Base-by-base conservation (phyloP, 2,113 vertebrate species). In the Halcyon malimbica region DNA sequence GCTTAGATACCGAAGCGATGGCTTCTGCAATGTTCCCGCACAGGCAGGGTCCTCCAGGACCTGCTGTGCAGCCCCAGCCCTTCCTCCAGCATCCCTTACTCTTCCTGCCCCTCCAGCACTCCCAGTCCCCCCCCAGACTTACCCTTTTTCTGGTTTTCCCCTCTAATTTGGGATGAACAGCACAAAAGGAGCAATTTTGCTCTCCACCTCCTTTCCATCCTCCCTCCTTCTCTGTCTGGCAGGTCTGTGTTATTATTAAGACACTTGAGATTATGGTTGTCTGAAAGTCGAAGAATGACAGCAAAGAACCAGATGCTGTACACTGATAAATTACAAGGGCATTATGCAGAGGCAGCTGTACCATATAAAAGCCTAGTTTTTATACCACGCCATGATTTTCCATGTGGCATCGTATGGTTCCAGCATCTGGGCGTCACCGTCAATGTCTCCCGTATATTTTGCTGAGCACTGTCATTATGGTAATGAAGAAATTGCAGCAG, bases 401-500 rank as follows among this genome's bases (percentile, higher is more conserved):
- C 96, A 96, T 92, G 96, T 97, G 97, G 93, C 91, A 92, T 96
- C 54, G 5, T 65, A 83, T 97, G 96, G 95, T 97, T 94, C 85
- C 96, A 90, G 96, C 97, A 97, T 97, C 96, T 97, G 96, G 97
- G 95, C 21, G 28, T 83, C 83, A 29, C 92, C 70, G 2, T 20
- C 93, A 20, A 44, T 39, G 89, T 82, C 95, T 97, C 93, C 92
- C 41, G 3, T 96, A 31, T 53, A 97, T 96, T 97, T 92, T 94
- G 95, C 95, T 95, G 93, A 95, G 96, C 94, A 96, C 96, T 94
- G 96, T 96, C 93, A 97, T 97, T 97, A 96, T 92, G 91, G 83
- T 97, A 97, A 97, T 97, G 96, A 96, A 97, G 96, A 97, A 97
- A 97, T 97, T 97, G 95, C 94, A 93, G 96, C 95, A 96, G 92